These are phyloP conservation scores for Megaleporinus macrocephalus DNA, from an alignment of 2,113 vertebrate species.

Conservation along the genomic window DNA sequence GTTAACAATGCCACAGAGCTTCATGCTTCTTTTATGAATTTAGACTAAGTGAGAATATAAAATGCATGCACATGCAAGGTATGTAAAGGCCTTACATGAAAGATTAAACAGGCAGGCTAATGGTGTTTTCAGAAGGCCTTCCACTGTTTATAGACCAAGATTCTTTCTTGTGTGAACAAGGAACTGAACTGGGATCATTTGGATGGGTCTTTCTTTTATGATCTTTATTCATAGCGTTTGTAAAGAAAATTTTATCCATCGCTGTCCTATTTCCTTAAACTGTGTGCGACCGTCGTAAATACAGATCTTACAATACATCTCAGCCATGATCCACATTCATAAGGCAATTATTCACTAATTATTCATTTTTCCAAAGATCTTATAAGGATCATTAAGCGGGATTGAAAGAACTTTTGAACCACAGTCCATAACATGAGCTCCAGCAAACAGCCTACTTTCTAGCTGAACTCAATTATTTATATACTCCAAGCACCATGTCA, in stretches of 20 bases:
- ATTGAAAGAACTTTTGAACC: background rate
- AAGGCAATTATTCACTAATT: too few relatives aligned
- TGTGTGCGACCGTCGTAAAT: too few relatives aligned
- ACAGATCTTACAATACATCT: too few relatives aligned
- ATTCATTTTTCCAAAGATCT: background rate
- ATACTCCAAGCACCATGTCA: background rate
- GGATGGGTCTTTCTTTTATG: background rate
- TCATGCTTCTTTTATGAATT: background rate
- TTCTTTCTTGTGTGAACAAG: background rate
- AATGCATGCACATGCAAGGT: background rate
- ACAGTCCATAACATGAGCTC: background rate
- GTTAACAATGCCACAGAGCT: background rate
- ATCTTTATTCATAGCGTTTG: background rate
- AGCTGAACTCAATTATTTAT: background rate
- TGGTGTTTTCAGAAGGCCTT: background rate
- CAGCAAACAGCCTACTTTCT: background rate
- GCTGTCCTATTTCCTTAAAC: too few relatives aligned
- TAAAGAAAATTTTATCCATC: background rate
- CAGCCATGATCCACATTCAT: too few relatives aligned
- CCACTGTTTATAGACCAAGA: background rate
- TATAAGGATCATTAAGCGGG: background rate
- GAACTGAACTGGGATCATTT: background rate
- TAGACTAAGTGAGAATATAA: background rate
- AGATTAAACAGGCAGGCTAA: background rate
- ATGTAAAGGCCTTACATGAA: background rate